Conservation (phyloP, 2,797 vertebrate species). For the Orientallactaga sibirica region DNA sequence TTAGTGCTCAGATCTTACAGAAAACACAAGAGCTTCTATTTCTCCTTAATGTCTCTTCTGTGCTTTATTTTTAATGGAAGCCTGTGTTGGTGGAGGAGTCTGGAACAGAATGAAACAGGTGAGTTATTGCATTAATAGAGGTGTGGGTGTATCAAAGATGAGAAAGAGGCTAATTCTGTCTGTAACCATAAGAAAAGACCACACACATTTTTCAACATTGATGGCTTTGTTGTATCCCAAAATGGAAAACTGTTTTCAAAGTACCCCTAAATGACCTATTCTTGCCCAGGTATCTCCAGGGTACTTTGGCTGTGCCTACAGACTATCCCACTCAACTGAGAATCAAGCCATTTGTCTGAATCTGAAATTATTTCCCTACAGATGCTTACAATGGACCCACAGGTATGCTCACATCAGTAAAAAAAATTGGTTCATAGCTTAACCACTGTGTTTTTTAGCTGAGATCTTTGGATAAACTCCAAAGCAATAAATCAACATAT, state of each 20-base stretch:
- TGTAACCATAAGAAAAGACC: constrained; percentile 3
- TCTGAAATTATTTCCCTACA: constrained; percentile 55
- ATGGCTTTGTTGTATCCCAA: constrained; percentile 9
- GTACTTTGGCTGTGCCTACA: not conserved
- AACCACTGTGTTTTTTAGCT: constrained; percentile 65
- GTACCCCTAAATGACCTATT: not conserved
- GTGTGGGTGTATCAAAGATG: not conserved
- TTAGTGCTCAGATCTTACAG: not conserved
- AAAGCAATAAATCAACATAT: constrained; percentile 72
- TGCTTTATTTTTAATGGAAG: constrained; percentile 32
- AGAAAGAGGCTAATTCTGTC: not conserved
- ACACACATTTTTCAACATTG: not conserved
- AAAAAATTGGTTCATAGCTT: constrained; percentile 55
- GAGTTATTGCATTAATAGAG: not conserved
- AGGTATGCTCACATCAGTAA: constrained; percentile 43
- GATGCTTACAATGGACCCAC: constrained; percentile 26
- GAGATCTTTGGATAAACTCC: constrained; percentile 68
- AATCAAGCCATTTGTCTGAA: constrained; percentile 60
- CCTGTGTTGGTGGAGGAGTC: not conserved
- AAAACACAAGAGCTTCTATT: not conserved
- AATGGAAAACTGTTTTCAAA: constrained; percentile 28
- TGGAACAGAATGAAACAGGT: constrained; percentile 3
- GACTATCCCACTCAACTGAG: not conserved
- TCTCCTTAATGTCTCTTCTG: constrained; percentile 22
- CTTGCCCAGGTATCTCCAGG: not conserved